Conservation (phyloP, 2,888 invertebrate genomes). For the Frankliniella fusca region DNA sequence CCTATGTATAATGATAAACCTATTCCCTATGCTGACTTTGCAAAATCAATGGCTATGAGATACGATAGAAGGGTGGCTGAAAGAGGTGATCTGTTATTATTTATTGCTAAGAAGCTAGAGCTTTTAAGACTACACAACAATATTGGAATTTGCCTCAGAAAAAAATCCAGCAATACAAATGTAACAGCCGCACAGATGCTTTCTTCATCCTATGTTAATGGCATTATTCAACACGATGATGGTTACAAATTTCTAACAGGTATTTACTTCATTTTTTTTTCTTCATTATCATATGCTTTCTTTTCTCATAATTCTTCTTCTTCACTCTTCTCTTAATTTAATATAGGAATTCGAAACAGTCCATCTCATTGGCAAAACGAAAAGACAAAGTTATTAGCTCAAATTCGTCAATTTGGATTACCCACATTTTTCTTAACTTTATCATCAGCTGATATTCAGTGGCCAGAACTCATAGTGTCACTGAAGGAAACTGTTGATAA, state of each 20-base stretch:
- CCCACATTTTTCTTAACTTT: neutral
- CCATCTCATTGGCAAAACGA: neutral
- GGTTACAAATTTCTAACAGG: too few species aligned
- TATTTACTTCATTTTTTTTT: too few species aligned
- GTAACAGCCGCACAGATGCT: neutral
- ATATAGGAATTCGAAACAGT: neutral
- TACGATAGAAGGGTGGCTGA: constrained; percentile 34
- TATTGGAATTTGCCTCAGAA: neutral
- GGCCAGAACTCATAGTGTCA: too few species aligned
- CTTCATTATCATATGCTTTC: too few species aligned
- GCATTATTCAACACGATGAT: neutral
- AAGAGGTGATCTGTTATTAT: constrained; percentile 33
- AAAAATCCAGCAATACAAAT: neutral
- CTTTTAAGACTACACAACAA: neutral
- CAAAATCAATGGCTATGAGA: constrained; percentile 37
- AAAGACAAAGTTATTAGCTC: neutral
- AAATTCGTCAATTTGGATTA: neutral
- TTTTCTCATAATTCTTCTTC: too few species aligned
- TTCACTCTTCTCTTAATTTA: too few species aligned
- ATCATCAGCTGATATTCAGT: neutral
- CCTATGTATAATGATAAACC: constrained; percentile 22
- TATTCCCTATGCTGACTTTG: constrained; percentile 33
- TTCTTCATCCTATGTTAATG: neutral
- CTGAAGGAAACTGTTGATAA: too few species aligned
- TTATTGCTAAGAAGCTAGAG: constrained; percentile 20